Percentiles rank a stretch among this genome's conserved stretches.
Conservation (phyloP, 1,140 invertebrate species). For the Leptestheria dahalacensis region DNA sequence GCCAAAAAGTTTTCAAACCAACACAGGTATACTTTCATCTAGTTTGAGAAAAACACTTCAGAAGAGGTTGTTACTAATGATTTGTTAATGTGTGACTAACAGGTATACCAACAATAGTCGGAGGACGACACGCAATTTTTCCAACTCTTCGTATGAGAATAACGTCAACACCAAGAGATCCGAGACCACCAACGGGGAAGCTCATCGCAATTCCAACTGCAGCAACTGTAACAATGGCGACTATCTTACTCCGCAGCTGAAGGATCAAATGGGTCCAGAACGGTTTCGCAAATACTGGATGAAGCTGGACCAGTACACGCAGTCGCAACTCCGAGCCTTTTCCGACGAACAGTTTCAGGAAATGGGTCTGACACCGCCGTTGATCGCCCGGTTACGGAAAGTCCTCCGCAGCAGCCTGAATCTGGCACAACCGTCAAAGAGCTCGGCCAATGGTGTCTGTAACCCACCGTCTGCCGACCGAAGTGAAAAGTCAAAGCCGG, state of each 20-base stretch:
- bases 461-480: not conserved
- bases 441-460: not conserved
- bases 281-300: not conserved
- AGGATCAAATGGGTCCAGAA: slow-evolving; percentile 7
- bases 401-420: not conserved
- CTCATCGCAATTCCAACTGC: not conserved
- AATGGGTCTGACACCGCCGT: not conserved
- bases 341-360: not conserved
- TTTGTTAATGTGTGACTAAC: too few species aligned
- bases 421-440: too few species aligned
- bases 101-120: not conserved
- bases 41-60: too few species aligned
- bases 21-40: not conserved
- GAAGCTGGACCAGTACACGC: not conserved
- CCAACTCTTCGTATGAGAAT: not conserved
- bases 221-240: not conserved
- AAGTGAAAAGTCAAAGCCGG: not conserved
- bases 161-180: not conserved
- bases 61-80: too few species aligned
- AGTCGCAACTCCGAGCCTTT: not conserved
- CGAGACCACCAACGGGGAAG: not conserved
- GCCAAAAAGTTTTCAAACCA: not conserved
- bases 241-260: not conserved
- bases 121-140: not conserved
- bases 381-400: not conserved